Base-by-base conservation (phyloP, 2,797 vertebrate genomes). In the Oreonectes daqikongensis region DNA sequence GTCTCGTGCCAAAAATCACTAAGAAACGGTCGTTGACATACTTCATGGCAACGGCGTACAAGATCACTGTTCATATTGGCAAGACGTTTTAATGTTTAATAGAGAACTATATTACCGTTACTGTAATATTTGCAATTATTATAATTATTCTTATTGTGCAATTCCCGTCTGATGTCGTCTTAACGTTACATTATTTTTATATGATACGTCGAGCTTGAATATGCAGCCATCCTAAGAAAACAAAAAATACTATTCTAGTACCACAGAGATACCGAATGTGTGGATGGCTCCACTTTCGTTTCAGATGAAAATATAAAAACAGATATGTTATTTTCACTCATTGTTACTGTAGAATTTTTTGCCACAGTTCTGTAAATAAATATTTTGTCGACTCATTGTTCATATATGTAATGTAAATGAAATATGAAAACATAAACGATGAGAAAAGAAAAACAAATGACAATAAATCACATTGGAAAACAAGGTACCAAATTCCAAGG, bases 371-470 rank as follows among this genome's bases (percentile, higher is more conserved):
- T 99, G 96, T 97, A 99, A 85, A 98, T 96, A 98, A 90, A 96
- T 97, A 98, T 94, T 96, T 96, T 97, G 95, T 95, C 95, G 95
- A 93, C 92, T 96, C 94, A 95, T 96, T 97, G 96, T 97, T 95
- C 95, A 97, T 96, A 94, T 83, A 93, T 97, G 96, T 96, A 90
- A 96, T 88, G 93, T 91, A 93, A 91, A 89, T 72, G 1, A 46
- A 72, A 68, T 79, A 82, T 61, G 6, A 67, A 24, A 26, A 48
- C n/a, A n/a, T n/a, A n/a, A 59, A 67, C 11, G 72, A 71, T 52
- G 20, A 74, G 4, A 86, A 22, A 42, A 35, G 35, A 55, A 18
- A 18, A 69, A 38, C 53, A 22, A 61, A 3, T 42, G 40, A 42
- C 40, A 12, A 42, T 42, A 42, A 12, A 42, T 12, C 12, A 68